Evolutionary conservation across 1,140 invertebrate genomes (phyloP).

Genomic region (Condylostylus longicornis): DNA sequence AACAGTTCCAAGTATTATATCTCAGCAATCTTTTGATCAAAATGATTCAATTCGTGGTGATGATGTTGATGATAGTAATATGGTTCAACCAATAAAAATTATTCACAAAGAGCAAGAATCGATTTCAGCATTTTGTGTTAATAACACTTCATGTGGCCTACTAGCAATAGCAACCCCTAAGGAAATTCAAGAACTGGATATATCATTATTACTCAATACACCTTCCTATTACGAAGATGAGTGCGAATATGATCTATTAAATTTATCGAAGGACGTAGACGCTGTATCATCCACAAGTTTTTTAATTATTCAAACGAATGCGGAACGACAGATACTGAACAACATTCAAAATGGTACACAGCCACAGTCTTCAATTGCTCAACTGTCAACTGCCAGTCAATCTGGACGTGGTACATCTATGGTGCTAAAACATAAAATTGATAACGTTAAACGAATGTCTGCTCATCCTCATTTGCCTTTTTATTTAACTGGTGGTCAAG

Average conservation of each 20-base stretch:
- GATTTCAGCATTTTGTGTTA: slow-evolving; percentile 92
- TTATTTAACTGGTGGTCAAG: slow-evolving; percentile 90
- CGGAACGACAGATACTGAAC: slow-evolving; percentile 38
- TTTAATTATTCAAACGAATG: slow-evolving; percentile 77
- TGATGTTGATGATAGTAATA: slow-evolving; percentile 20
- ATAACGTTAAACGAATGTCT: slow-evolving; percentile 87
- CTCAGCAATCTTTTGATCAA: background rate
- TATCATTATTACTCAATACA: slow-evolving; percentile 73
- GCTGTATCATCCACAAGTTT: slow-evolving; percentile 66
- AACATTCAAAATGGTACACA: background rate
- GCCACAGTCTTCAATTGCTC: slow-evolving; percentile 19
- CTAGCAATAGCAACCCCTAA: slow-evolving; percentile 86
- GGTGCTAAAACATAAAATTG: slow-evolving; percentile 76
- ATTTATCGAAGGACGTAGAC: slow-evolving; percentile 60
- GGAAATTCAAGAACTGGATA: slow-evolving; percentile 96
- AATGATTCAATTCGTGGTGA: slow-evolving; percentile 11
- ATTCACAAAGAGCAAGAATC: slow-evolving; percentile 99
- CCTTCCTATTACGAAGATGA: slow-evolving; percentile 88
- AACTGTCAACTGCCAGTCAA: slow-evolving; percentile 47
- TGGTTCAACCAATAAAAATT: slow-evolving; percentile 69
- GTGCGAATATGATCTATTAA: slow-evolving; percentile 88
- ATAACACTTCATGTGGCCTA: slow-evolving; percentile 59
- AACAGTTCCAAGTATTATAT: background rate
- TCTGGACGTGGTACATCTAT: slow-evolving; percentile 75
- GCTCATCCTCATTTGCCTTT: slow-evolving; percentile 87